phyloP scores from a whole-genome alignment of 2,113 vertebrate genomes.

The Jacana jacana region DNA sequence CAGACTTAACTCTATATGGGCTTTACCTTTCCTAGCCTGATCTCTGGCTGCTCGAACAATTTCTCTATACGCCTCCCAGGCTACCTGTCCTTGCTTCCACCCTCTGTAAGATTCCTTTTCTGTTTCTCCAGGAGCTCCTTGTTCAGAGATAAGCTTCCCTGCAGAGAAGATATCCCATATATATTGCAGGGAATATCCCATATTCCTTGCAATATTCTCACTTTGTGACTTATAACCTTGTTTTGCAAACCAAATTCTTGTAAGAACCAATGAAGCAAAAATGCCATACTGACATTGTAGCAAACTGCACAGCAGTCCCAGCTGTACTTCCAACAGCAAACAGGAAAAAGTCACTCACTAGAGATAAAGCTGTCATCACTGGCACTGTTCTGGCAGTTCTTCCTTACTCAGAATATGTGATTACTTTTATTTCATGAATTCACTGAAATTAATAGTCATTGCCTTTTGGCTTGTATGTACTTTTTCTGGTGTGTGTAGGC shows the following conservation, averaged over 20 bases:
- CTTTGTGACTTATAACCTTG: not conserved
- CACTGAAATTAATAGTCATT: not conserved
- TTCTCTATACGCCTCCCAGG: not conserved
- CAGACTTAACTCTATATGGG: not conserved
- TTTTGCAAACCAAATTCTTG: not conserved
- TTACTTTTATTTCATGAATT: not conserved
- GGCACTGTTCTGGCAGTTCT: not conserved
- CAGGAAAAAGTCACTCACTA: not conserved
- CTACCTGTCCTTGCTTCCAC: not conserved
- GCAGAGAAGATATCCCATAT: not conserved
- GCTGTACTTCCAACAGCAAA: not conserved
- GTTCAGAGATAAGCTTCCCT: not conserved
- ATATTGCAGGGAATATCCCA: not conserved
- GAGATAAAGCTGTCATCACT: not conserved
- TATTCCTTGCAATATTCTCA: not conserved
- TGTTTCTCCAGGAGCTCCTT: not conserved
- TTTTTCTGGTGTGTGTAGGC: not conserved
- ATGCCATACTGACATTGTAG: not conserved
- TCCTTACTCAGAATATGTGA: not conserved
- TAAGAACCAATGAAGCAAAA: not conserved
- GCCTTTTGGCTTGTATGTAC: not conserved
- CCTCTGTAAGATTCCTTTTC: not conserved
- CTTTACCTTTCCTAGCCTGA: not conserved
- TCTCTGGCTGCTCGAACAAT: not conserved
- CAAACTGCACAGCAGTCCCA: not conserved